Percentiles rank a stretch among this genome's conserved stretches.
Conservation (phyloP, 1,140 invertebrate genomes). For the fruit fly (Drosophila melanogaster) region DNA sequence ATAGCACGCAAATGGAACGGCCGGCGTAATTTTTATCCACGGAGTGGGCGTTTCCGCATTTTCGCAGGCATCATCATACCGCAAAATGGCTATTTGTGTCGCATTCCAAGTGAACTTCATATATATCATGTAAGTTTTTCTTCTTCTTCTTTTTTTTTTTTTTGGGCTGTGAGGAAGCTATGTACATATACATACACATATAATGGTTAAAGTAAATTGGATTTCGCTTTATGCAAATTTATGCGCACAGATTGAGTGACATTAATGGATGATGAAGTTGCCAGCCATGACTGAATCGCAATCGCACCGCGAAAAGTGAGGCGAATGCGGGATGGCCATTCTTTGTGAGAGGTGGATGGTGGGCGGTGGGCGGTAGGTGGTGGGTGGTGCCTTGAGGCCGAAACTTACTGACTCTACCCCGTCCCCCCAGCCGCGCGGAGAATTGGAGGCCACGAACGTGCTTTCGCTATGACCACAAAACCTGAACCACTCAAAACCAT, state of each 20-base stretch:
- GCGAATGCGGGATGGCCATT: background rate
- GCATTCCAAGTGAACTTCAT: slow-evolving; percentile 27
- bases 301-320: background rate
- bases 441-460: slow-evolving; percentile 16
- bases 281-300: slow-evolving; percentile 30
- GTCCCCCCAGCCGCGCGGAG: background rate
- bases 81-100: slow-evolving; percentile 52
- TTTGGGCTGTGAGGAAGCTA: slow-evolving; percentile 1
- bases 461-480: slow-evolving; percentile 32
- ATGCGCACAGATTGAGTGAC: slow-evolving; percentile 81
- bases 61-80: slow-evolving; percentile 21
- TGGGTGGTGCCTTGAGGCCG: background rate
- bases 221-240: slow-evolving; percentile 80
- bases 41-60: slow-evolving; percentile 9
- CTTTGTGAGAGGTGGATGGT: slow-evolving; percentile 4
- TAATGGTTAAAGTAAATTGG: slow-evolving; percentile 66
- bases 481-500: slow-evolving; percentile 10
- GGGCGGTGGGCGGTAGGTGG: no score
- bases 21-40: background rate
- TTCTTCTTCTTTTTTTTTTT: background rate
- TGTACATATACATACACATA: slow-evolving; percentile 7
- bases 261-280: slow-evolving; percentile 80
- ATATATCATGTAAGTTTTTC: slow-evolving; percentile 14
- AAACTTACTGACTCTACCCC: background rate
- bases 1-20: slow-evolving; percentile 52